phyloP scores from a whole-genome alignment of 2,888 invertebrate species.

The Heteromyza rotundicornis region DNA sequence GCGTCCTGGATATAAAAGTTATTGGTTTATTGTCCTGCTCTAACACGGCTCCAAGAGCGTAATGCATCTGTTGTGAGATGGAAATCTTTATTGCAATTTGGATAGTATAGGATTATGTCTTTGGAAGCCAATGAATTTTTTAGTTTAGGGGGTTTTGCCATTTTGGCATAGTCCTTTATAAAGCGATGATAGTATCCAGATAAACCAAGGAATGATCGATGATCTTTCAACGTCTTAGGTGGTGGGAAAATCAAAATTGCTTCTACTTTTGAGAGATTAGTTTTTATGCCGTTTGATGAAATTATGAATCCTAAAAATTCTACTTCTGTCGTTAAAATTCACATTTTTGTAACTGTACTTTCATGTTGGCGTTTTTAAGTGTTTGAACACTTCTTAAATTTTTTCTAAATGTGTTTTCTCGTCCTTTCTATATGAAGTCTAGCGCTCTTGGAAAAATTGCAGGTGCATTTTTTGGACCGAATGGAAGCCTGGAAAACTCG shows the following conservation, averaged over 20 bases:
- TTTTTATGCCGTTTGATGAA: conserved; percentile 28
- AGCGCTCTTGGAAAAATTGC: conserved; percentile 12
- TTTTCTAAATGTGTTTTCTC: not conserved
- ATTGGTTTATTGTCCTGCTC: conserved; percentile 9
- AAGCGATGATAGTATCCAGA: conserved; percentile 11
- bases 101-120: not conserved
- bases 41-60: conserved; percentile 7
- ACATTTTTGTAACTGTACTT: conserved; percentile 9
- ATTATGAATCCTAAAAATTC: conserved; percentile 32
- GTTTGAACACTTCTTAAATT: conserved; percentile 3
- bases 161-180: not conserved
- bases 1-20: conserved; percentile 5
- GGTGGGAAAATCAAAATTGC: conserved; percentile 29
- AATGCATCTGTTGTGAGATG: conserved; percentile 10
- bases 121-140: not conserved
- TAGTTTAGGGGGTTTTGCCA: not conserved
- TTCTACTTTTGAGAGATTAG: conserved; percentile 26
- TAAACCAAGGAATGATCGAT: conserved; percentile 31
- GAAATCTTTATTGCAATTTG: conserved; percentile 31
- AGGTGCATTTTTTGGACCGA: conserved; percentile 11
- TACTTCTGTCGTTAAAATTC: conserved; percentile 20
- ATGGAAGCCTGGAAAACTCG: conserved; percentile 11
- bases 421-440: conserved; percentile 7
- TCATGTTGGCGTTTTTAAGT: conserved; percentile 11
- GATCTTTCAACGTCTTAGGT: conserved; percentile 31